Evolutionary conservation across 2,797 vertebrate species (phyloP), one percentile per base, ranked within the genome.

Genomic region (Xenentodon cancila): DNA sequence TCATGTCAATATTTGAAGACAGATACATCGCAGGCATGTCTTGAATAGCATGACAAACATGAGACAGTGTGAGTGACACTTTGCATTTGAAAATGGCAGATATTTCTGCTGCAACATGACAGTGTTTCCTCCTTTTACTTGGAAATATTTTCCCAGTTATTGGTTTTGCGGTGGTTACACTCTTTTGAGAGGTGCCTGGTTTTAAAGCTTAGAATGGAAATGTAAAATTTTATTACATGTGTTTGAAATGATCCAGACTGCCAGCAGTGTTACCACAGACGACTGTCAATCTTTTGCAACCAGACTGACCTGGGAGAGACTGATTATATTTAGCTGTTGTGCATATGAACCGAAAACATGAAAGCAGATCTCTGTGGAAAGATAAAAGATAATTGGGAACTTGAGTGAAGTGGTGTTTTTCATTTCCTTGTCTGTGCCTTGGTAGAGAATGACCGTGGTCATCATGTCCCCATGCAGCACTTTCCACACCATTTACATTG

Each of bases 401-500:
- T 76, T 65, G 79, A 80, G 74, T 79, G 80, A 80, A 85, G 81
- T 73, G 70, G 70, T 84, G 77, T 81, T 84, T 88, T 78, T 89
- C 79, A 80, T 91, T 90, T 91, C 79, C 82, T 77, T 58, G 66
- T 61, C 67, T 59, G 82, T 59, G 67, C 61, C 78, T 78, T 60
- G 50, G 69, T 84, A 62, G 70, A 78, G 75, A 82, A 77, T 50
- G 75, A 64, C 78, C 80, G 45, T 85, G 91, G 91, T 86, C 89
- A 87, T 87, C 85, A 75, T 80, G 79, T 88, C 87, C 85, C 84
- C 54, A 30, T 84, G 84, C 88, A 82, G 76, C 54, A 72, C 86
- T 90, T 91, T 90, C 88, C 86, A 90, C 88, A 81, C 87, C 88
- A 90, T 91, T 90, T 91, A 88, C 88, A 91, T 92, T 64, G 88